Percentiles rank a stretch among this genome's conserved stretches.
Conservation (phyloP, 2,888 invertebrate species). For the Pheosia tremula region DNA sequence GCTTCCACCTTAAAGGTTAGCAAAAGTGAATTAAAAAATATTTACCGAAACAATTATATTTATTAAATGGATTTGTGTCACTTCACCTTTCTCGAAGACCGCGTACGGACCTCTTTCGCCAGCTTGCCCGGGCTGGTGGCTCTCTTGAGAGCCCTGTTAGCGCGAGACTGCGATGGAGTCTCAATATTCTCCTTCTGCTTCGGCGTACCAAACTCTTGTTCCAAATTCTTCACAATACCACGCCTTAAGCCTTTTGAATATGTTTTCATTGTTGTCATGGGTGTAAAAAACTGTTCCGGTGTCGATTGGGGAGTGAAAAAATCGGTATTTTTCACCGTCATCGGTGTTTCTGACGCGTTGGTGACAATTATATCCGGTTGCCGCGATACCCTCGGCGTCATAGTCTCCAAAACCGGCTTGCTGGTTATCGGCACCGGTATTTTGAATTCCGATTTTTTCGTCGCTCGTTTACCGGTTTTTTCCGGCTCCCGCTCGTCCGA, state of each 20-base stretch:
- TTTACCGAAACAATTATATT: background rate
- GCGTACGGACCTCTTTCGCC: conserved; percentile 36
- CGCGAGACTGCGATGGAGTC: conserved; percentile 1
- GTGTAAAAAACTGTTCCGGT: conserved; percentile 67
- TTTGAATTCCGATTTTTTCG: conserved; percentile 53
- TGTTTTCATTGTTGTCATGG: conserved; percentile 60
- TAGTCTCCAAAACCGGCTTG: conserved; percentile 55
- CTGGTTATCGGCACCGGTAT: conserved; percentile 58
- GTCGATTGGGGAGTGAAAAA: conserved; percentile 63
- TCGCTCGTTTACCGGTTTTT: conserved; percentile 18
- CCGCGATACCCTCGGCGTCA: conserved; percentile 56
- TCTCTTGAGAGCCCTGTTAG: conserved; percentile 41
- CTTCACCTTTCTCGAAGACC: conserved; percentile 10
- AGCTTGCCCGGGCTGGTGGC: conserved; percentile 68
- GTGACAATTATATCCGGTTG: conserved; percentile 47
- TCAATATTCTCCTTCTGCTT: conserved; percentile 18
- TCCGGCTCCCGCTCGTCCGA: conserved; percentile 42
- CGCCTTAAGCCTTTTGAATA: conserved; percentile 54
- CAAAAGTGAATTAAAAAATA: too few species aligned
- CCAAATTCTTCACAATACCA: conserved; percentile 67
- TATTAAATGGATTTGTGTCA: conserved; percentile 11
- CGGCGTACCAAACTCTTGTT: conserved; percentile 64
- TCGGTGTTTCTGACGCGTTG: conserved; percentile 27
- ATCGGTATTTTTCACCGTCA: conserved; percentile 20
- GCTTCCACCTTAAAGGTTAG: too few species aligned